Conservation (phyloP, 2,888 invertebrate species). For the Trachelus troglodyta region DNA sequence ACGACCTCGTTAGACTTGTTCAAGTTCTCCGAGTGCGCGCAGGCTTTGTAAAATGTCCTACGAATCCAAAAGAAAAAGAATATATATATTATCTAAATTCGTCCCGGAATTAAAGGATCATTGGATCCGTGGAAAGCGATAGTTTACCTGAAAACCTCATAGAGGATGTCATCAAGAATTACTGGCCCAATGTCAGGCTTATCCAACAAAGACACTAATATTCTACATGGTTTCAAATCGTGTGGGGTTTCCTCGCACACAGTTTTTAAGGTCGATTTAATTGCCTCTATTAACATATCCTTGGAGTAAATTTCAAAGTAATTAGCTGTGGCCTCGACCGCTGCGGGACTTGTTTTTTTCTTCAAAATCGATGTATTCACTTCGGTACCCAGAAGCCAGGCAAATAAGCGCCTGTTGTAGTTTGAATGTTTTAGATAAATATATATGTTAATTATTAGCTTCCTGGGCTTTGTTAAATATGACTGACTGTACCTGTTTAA, state of each 20-base stretch:
- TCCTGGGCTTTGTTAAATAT: not conserved
- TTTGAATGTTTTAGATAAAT: not conserved
- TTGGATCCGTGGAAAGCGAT: not conserved
- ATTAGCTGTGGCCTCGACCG: constrained; percentile 60
- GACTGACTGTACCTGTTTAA: constrained; percentile 75
- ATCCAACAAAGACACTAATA: constrained; percentile 86
- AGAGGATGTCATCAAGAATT: constrained; percentile 80
- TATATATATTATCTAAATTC: not conserved
- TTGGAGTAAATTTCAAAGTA: constrained; percentile 78
- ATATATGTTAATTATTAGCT: not conserved
- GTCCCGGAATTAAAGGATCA: not conserved
- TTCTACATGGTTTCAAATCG: constrained; percentile 79
- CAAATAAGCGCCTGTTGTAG: constrained; percentile 76
- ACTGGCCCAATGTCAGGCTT: constrained; percentile 87
- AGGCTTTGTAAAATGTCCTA: constrained; percentile 63
- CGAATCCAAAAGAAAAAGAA: constrained; percentile 10
- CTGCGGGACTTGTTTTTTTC: constrained; percentile 52
- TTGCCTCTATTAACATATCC: constrained; percentile 74
- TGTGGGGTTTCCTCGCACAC: constrained; percentile 72
- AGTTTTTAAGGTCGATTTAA: constrained; percentile 71
- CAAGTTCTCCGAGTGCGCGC: constrained; percentile 48
- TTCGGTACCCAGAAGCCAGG: constrained; percentile 85
- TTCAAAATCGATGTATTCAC: constrained; percentile 68
- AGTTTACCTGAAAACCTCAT: constrained; percentile 77
- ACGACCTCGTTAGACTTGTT: constrained; percentile 75